A percentile compares a stretch with the other conserved stretches of the same genome.
Conservation (phyloP, 2,113 vertebrate species). For the Passerina amoena region DNA sequence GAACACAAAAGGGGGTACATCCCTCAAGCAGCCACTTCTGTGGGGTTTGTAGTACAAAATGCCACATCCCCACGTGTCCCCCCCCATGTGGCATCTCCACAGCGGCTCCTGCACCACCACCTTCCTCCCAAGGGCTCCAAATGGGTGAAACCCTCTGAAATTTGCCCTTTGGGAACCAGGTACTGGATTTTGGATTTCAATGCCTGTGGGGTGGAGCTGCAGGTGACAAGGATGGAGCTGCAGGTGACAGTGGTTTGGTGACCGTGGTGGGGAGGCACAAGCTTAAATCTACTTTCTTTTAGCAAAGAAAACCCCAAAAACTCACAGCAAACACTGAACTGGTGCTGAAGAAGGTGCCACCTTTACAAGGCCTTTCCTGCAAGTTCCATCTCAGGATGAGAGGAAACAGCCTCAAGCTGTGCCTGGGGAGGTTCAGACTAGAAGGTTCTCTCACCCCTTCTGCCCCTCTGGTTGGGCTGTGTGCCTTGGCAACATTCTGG, state of each 20-base stretch:
- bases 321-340: neutral
- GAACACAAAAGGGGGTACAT: neutral
- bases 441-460: neutral
- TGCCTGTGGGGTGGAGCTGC: neutral
- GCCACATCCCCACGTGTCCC: neutral
- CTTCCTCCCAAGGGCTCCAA: neutral
- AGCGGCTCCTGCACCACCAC: neutral
- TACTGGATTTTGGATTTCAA: rapidly evolving
- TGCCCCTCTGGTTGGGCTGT: neutral
- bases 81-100: neutral
- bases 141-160: neutral
- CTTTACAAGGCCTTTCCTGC: neutral
- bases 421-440: neutral
- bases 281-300: too few species aligned
- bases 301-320: too few species aligned
- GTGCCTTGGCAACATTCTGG: neutral
- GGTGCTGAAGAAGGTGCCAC: neutral
- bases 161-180: neutral
- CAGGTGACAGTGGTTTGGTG: neutral
- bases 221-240: neutral
- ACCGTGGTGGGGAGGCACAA: rapidly evolving
- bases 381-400: neutral
- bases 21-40: neutral
- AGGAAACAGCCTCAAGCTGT: neutral
- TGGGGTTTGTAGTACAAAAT: neutral